Evolutionary conservation across 2,113 vertebrate species (phyloP).

Genomic region (Rhinopomastus cyanomelas): DNA sequence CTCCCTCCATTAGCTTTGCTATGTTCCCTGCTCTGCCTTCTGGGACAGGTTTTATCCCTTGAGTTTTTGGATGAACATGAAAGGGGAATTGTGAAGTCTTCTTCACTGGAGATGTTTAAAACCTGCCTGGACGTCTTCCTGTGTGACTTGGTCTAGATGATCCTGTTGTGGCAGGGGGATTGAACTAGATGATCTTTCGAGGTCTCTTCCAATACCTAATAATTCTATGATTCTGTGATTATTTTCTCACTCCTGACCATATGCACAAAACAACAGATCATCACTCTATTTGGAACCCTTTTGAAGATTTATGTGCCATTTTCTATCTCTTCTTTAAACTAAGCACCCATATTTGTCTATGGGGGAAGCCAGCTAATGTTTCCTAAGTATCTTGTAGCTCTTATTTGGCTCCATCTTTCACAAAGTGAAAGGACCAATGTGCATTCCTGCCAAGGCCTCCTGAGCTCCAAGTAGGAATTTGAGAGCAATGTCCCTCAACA

Average conservation of each 20-base stretch:
- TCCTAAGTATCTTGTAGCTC: neutral
- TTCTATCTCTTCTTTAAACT: neutral
- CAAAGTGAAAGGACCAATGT: neutral
- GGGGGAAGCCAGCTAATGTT: neutral
- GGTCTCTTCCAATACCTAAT: too few species aligned
- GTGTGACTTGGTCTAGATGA: too few species aligned
- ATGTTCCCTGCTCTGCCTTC: neutral
- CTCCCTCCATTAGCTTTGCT: neutral
- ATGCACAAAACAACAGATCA: rapidly evolving
- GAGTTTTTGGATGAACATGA: neutral
- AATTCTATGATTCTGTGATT: too few species aligned
- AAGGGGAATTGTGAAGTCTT: too few species aligned
- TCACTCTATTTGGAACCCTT: neutral
- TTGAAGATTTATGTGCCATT: neutral
- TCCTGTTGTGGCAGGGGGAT: too few species aligned
- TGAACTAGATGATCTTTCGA: too few species aligned
- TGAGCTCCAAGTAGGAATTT: neutral
- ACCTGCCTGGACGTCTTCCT: too few species aligned
- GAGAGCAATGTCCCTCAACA: neutral
- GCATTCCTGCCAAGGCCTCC: neutral
- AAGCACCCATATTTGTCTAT: neutral
- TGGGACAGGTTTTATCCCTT: neutral
- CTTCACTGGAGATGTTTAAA: too few species aligned
- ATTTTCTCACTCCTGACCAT: neutral
- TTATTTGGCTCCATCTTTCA: neutral